phyloP scores from a whole-genome alignment of 2,113 vertebrate species.

The Pandion haliaetus region DNA sequence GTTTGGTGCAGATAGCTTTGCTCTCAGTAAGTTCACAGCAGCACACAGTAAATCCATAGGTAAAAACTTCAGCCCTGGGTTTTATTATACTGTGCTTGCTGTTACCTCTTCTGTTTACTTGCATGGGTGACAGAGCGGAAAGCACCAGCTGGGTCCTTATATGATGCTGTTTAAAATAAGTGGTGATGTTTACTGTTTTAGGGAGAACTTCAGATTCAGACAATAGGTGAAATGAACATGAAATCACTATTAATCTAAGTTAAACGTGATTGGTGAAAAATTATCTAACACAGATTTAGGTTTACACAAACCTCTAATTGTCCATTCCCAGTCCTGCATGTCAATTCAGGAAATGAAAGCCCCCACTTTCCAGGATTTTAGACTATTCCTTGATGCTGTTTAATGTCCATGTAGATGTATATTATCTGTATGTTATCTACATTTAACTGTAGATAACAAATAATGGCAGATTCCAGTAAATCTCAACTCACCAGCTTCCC shows the following conservation, averaged over 20 bases:
- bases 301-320: background rate
- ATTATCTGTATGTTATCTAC: background rate
- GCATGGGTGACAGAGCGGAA: background rate
- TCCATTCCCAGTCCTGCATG: background rate
- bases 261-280: background rate
- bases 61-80: background rate
- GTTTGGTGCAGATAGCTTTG: background rate
- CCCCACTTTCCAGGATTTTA: background rate
- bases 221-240: background rate
- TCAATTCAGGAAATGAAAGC: background rate
- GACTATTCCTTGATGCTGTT: background rate
- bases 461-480: background rate
- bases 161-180: background rate
- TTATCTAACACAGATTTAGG: background rate
- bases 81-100: background rate
- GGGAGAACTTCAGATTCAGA: background rate
- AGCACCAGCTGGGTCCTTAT: background rate
- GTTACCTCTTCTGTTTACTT: background rate
- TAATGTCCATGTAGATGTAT: background rate
- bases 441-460: background rate
- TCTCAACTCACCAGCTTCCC: background rate
- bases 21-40: background rate
- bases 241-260: background rate
- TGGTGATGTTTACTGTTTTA: background rate
- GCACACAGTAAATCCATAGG: background rate